A percentile compares a stretch with the other conserved stretches of the same genome.
These are phyloP conservation scores for Lanius collurio DNA, from an alignment of 2,113 vertebrate species.

Conservation along the genomic window DNA sequence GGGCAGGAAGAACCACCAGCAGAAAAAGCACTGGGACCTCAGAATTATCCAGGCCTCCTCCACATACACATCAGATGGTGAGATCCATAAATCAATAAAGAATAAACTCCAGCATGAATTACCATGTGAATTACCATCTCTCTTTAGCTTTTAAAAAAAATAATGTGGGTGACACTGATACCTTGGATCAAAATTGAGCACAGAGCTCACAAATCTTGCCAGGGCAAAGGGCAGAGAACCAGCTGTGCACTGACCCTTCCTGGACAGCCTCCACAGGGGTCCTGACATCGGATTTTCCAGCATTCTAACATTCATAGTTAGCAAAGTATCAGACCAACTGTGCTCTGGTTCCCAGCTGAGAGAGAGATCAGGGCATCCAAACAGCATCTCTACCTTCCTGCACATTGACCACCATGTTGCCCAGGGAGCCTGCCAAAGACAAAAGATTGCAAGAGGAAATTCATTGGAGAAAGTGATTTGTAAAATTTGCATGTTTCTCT, in stretches of 20 bases:
- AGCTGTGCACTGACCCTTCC: neutral
- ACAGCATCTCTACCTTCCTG: neutral
- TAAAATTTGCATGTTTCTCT: neutral
- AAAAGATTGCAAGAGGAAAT: neutral
- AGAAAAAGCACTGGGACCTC: slow-evolving; percentile 48
- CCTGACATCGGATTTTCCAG: neutral
- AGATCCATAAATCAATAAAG: neutral
- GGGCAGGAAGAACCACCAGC: slow-evolving; percentile 70
- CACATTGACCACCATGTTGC: neutral
- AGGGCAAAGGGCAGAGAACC: neutral
- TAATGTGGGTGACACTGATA: neutral
- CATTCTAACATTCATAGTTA: neutral
- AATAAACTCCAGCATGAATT: neutral
- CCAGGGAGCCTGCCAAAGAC: neutral
- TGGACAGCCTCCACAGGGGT: neutral
- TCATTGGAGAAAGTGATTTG: neutral
- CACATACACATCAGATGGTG: neutral
- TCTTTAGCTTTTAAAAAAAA: neutral
- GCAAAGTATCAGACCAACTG: neutral
- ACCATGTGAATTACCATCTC: fast-evolving
- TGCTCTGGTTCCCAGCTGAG: neutral
- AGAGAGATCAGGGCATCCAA: neutral
- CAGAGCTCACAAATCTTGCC: neutral
- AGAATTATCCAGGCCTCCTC: neutral
- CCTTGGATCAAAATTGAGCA: neutral